These are phyloP conservation scores for Ooceraea biroi DNA, from an alignment of 1,140 invertebrate species.

Conservation along the genomic window DNA sequence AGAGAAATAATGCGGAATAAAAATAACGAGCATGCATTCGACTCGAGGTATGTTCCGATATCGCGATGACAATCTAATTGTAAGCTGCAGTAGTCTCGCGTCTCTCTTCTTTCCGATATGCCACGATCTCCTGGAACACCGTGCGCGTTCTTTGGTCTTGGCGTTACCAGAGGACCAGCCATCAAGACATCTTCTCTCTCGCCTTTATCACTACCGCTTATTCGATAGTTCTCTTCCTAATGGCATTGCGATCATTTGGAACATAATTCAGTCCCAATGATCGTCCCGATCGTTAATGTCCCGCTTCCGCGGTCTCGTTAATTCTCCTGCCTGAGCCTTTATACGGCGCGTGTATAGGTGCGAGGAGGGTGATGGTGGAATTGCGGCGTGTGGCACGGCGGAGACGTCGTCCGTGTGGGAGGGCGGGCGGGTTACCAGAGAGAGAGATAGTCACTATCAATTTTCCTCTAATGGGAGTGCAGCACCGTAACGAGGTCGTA, in stretches of 20 bases:
- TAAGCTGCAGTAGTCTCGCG: too few relatives aligned
- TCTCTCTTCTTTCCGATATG: neutral
- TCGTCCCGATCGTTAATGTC: slow-evolving; percentile 72
- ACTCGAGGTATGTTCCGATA: neutral
- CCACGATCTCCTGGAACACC: neutral
- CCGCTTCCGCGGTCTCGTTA: slow-evolving; percentile 71
- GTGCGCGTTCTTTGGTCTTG: neutral
- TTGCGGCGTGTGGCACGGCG: neutral
- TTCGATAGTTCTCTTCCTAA: slow-evolving; percentile 58
- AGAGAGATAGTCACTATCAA: slow-evolving; percentile 80
- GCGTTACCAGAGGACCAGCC: neutral
- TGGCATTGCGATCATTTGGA: slow-evolving; percentile 68
- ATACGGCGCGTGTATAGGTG: slow-evolving; percentile 32
- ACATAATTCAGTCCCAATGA: slow-evolving; percentile 74
- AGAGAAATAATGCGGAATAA: neutral
- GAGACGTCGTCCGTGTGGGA: slow-evolving; percentile 19
- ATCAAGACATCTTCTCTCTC: neutral
- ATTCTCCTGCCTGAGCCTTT: slow-evolving; percentile 67
- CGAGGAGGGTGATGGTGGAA: slow-evolving; percentile 23
- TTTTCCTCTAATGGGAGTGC: slow-evolving; percentile 81
- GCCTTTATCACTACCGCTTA: slow-evolving; percentile 28
- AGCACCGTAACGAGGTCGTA: slow-evolving; percentile 79
- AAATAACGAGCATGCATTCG: neutral
- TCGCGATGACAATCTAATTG: neutral
- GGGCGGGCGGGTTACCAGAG: neutral